These are phyloP conservation scores for Stenopsyche tienmushanensis DNA, from an alignment of 1,140 invertebrate species.

Conservation along the genomic window DNA sequence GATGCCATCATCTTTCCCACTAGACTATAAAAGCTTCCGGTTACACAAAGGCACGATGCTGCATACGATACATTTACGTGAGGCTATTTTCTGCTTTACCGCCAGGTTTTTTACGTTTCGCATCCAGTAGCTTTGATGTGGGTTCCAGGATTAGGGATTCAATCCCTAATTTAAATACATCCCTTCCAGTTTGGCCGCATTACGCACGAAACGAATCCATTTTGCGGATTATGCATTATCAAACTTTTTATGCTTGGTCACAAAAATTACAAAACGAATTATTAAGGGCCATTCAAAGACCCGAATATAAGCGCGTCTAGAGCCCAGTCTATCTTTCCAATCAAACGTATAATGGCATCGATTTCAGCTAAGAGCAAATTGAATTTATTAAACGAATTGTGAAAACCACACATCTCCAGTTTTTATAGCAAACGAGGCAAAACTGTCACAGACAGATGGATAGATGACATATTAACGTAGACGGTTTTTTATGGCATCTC, in stretches of 20 bases:
- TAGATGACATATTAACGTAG: not conserved
- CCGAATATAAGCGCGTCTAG: too few relatives aligned
- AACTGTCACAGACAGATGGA: not conserved
- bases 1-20: not conserved
- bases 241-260: slow-evolving; percentile 7
- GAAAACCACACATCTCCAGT: not conserved
- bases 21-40: slow-evolving; percentile 1
- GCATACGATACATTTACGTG: slow-evolving; percentile 5
- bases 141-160: slow-evolving; percentile 30
- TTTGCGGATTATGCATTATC: slow-evolving; percentile 29
- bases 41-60: not conserved
- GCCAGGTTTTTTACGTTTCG: slow-evolving; percentile 22
- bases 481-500: not conserved
- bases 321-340: too few relatives aligned
- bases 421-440: not conserved
- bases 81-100: not conserved
- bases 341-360: not conserved
- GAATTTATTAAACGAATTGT: not conserved
- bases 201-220: slow-evolving; percentile 24
- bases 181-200: slow-evolving; percentile 22
- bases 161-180: slow-evolving; percentile 38
- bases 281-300: too few relatives aligned
- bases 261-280: not conserved
- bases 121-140: slow-evolving; percentile 33
- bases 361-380: not conserved